Evolutionary conservation across 1,140 invertebrate genomes (phyloP).

Genomic region (Drosophila athabasca): DNA sequence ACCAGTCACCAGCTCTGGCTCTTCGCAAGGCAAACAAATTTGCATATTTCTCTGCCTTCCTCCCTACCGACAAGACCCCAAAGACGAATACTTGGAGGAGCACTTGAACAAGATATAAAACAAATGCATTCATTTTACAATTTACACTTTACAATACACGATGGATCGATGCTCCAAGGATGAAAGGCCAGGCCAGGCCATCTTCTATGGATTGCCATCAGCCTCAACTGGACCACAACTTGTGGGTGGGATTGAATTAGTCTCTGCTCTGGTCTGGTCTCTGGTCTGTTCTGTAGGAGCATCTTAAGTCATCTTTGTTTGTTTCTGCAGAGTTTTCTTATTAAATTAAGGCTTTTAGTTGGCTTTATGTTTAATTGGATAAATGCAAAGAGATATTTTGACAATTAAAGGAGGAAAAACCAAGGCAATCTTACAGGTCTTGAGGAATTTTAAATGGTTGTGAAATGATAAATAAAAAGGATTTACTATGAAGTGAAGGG

Average conservation of each 20-base stretch:
- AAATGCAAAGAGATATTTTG: too few species aligned
- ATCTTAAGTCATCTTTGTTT: slow-evolving; percentile 24
- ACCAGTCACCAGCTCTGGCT: neutral
- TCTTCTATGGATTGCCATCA: slow-evolving; percentile 23
- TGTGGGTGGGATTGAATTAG: slow-evolving; percentile 30
- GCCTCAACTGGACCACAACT: slow-evolving; percentile 45
- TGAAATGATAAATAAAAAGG: too few species aligned
- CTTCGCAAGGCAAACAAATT: slow-evolving; percentile 47
- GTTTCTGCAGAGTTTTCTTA: too few species aligned
- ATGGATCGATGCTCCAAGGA: slow-evolving; percentile 6
- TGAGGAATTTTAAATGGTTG: too few species aligned
- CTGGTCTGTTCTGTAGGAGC: neutral
- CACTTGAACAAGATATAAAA: slow-evolving; percentile 41
- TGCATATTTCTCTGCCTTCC: slow-evolving; percentile 42
- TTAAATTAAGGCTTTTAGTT: too few species aligned
- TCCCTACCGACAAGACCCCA: slow-evolving; percentile 13
- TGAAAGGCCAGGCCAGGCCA: neutral
- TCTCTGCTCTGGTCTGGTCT: too few species aligned
- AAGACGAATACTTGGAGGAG: neutral
- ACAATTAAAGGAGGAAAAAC: too few species aligned
- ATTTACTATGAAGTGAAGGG: too few species aligned
- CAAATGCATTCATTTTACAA: slow-evolving; percentile 46
- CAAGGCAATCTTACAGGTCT: too few species aligned
- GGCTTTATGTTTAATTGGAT: too few species aligned
- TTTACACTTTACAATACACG: slow-evolving; percentile 17